Evolutionary conservation across 2,113 vertebrate genomes (phyloP).

Genomic region (Emberiza fucata): DNA sequence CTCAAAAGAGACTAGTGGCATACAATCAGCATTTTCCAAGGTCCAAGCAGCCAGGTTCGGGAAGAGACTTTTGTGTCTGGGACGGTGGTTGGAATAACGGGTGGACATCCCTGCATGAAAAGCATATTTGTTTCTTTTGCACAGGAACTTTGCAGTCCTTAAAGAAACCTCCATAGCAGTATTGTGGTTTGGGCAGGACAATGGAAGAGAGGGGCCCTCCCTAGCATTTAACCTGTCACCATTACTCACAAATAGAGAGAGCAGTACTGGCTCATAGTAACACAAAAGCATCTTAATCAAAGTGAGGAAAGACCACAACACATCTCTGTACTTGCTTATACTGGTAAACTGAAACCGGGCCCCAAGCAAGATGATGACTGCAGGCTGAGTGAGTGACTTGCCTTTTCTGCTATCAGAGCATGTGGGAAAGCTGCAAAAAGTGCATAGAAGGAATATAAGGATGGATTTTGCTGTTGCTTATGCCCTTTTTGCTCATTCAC

Average conservation of each 20-base stretch:
- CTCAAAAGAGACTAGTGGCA: neutral
- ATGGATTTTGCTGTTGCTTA: neutral
- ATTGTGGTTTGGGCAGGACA: neutral
- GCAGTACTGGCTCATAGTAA: neutral
- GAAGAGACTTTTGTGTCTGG: neutral
- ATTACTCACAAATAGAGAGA: neutral
- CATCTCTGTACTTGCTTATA: neutral
- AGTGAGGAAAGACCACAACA: neutral
- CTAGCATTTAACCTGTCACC: neutral
- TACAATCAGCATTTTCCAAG: neutral
- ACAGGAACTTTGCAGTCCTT: neutral
- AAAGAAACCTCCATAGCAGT: neutral
- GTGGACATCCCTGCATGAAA: neutral
- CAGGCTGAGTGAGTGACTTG: neutral
- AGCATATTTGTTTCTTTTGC: neutral
- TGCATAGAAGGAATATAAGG: neutral
- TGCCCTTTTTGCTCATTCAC: neutral
- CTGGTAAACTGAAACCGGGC: neutral
- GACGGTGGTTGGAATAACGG: rapidly evolving
- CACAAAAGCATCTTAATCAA: neutral
- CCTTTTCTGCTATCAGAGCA: neutral
- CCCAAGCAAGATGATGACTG: neutral
- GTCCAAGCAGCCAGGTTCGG: neutral
- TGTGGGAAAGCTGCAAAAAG: neutral
- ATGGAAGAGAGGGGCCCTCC: neutral